Evolutionary conservation across 2,888 invertebrate genomes (phyloP).

Genomic region (Agonopterix heracliana): DNA sequence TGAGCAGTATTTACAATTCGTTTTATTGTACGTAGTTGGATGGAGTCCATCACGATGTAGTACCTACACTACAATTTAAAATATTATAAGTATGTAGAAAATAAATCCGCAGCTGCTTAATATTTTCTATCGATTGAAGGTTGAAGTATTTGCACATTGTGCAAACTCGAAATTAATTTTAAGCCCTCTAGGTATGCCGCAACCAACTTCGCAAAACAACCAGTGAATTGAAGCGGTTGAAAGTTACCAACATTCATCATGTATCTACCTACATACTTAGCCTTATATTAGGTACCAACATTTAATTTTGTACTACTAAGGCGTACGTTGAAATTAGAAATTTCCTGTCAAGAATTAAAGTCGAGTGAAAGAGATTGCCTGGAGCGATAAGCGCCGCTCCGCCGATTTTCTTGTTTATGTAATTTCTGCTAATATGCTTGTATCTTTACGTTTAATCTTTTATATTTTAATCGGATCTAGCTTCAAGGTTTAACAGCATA

Average conservation of each 20-base stretch:
- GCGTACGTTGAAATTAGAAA: background rate
- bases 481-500: too few species aligned
- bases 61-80: too few species aligned
- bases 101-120: too few species aligned
- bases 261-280: too few species aligned
- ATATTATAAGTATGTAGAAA: too few species aligned
- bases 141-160: too few species aligned
- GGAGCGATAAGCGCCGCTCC: background rate
- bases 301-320: too few species aligned
- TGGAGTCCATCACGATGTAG: too few species aligned
- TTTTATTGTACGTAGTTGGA: too few species aligned
- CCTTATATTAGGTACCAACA: too few species aligned
- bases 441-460: background rate
- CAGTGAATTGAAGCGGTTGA: background rate
- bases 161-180: constrained; percentile 3
- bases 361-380: background rate
- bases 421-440: background rate
- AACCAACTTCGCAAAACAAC: background rate
- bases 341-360: constrained; percentile 1
- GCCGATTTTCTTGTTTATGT: background rate
- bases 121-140: too few species aligned
- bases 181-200: background rate
- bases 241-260: background rate
- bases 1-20: too few species aligned
- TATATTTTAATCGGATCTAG: background rate